phyloP scores from a whole-genome alignment of 2,888 invertebrate genomes.

The Rotaria sp. region DNA sequence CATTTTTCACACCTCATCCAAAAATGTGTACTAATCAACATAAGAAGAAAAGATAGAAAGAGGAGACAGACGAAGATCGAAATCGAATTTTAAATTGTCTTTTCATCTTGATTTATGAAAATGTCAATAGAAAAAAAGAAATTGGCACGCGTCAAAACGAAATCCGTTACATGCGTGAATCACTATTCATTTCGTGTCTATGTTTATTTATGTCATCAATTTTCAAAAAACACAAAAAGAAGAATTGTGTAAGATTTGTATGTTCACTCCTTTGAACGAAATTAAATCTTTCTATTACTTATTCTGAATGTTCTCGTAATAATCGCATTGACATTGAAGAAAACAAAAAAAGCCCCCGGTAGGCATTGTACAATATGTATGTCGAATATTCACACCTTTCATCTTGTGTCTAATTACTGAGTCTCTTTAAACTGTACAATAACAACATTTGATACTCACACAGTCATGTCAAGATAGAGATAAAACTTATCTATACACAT shows the following conservation, averaged over 20 bases:
- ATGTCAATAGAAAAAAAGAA: not conserved
- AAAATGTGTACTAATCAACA: constrained; percentile 5
- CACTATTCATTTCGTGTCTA: not conserved
- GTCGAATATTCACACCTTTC: not conserved
- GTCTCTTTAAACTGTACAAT: not conserved
- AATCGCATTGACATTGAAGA: not conserved
- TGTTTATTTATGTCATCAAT: constrained; percentile 17
- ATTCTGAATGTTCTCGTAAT: not conserved
- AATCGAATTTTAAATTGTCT: not conserved
- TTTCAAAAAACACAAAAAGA: not conserved
- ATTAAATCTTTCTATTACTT: not conserved
- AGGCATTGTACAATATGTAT: constrained; percentile 12
- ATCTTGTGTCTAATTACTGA: not conserved
- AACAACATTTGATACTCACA: constrained; percentile 19
- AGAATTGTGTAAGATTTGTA: not conserved
- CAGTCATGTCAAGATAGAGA: not conserved
- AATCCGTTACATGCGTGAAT: not conserved
- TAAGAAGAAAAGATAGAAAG: not conserved
- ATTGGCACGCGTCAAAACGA: not conserved
- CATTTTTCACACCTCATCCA: not conserved
- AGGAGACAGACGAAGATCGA: not conserved
- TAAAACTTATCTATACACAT: constrained; percentile 4
- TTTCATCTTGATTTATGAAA: constrained; percentile 10
- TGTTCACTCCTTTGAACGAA: constrained; percentile 3
- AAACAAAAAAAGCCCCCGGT: not conserved